Evolutionary conservation across 2,888 invertebrate genomes (phyloP).

Genomic region (Nomada flava): DNA sequence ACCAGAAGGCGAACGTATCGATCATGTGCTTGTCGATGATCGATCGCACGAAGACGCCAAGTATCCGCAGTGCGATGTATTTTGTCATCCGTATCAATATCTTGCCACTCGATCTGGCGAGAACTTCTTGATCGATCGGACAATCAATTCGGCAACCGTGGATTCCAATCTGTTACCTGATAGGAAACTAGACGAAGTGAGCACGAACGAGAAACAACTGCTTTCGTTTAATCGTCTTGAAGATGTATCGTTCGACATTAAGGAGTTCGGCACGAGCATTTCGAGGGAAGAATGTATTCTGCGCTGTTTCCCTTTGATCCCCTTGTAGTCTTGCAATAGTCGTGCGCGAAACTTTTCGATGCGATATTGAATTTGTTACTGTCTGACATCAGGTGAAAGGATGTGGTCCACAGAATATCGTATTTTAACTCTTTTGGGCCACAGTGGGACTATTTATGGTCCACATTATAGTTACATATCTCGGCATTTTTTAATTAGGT

Average conservation of each 20-base stretch:
- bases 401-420: too few species aligned
- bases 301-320: neutral
- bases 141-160: slow-evolving; percentile 70
- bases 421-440: too few species aligned
- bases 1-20: slow-evolving; percentile 64
- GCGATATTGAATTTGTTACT: too few species aligned
- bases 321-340: too few species aligned
- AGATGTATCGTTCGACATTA: slow-evolving; percentile 50
- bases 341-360: too few species aligned
- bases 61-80: slow-evolving; percentile 64
- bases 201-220: slow-evolving; percentile 59
- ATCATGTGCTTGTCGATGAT: slow-evolving; percentile 68
- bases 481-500: too few species aligned
- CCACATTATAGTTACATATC: too few species aligned
- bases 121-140: slow-evolving; percentile 72
- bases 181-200: slow-evolving; percentile 53
- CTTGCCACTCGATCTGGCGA: slow-evolving; percentile 70
- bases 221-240: slow-evolving; percentile 57
- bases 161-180: slow-evolving; percentile 71
- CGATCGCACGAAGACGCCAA: slow-evolving; percentile 67
- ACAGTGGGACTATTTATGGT: too few species aligned
- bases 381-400: too few species aligned
- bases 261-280: slow-evolving; percentile 25
- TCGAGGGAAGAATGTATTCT: neutral
- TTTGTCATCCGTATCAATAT: slow-evolving; percentile 71